phyloP scores from a whole-genome alignment of 1,140 invertebrate species.

The Lordiphosa clarofinis region DNA sequence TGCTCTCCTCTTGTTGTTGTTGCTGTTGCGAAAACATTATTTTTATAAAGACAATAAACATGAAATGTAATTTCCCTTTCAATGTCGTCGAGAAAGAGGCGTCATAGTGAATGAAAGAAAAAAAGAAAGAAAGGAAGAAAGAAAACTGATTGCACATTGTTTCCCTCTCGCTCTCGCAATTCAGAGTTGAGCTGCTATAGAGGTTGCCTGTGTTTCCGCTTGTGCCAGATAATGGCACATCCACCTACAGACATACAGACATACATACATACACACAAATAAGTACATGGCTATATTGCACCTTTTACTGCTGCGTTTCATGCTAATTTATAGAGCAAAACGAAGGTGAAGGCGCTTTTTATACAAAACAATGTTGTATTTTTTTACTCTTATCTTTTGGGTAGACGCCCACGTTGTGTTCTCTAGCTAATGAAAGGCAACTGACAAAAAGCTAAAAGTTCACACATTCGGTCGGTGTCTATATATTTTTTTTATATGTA shows the following conservation, averaged over 20 bases:
- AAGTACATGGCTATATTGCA: conserved; percentile 10
- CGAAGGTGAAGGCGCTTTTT: not conserved
- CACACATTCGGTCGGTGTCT: conserved; percentile 55
- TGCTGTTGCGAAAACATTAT: conserved; percentile 55
- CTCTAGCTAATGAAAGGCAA: conserved; percentile 47
- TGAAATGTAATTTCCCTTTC: conserved; percentile 77
- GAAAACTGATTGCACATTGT: conserved; percentile 38
- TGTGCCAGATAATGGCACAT: conserved; percentile 59
- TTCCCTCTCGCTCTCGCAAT: conserved; percentile 3
- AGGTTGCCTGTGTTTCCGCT: conserved; percentile 70
- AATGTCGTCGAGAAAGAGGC: conserved; percentile 54
- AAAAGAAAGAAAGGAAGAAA: too few relatives aligned
- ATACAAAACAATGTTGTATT: conserved; percentile 32
- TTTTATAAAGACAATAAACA: conserved; percentile 77
- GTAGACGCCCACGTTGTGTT: conserved; percentile 15
- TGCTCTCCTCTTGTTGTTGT: conserved; percentile 30
- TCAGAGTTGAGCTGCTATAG: conserved; percentile 30
- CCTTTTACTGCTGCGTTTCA: conserved; percentile 14
- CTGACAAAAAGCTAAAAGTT: conserved; percentile 75
- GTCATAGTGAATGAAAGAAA: conserved; percentile 26
- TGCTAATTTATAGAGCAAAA: conserved; percentile 14
- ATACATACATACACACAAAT: conserved; percentile 5
- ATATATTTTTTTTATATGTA: conserved; percentile 28
- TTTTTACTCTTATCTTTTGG: conserved; percentile 42
- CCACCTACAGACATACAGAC: not conserved